phyloP scores from a whole-genome alignment of 2,888 invertebrate genomes.

The Platycheirus albimanus region DNA sequence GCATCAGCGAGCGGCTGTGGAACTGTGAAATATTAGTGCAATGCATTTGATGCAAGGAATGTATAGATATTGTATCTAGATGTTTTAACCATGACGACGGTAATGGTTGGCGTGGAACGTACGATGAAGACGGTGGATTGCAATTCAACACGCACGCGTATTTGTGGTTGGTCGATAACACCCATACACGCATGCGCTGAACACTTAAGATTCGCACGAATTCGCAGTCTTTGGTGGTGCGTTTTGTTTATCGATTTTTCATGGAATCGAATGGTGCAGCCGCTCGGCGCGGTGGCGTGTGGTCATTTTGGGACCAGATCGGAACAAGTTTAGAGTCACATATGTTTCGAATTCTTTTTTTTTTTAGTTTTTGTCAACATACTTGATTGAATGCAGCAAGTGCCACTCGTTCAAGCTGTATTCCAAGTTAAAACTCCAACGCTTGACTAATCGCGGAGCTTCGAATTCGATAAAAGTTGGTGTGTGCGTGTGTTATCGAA shows the following conservation, averaged over 20 bases:
- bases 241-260: constrained; percentile 44
- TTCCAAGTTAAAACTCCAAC: constrained; percentile 57
- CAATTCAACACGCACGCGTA: constrained; percentile 54
- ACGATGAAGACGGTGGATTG: too few species aligned
- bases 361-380: constrained; percentile 42
- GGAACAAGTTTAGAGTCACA: constrained; percentile 50
- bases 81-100: constrained; percentile 30
- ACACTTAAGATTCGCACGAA: constrained; percentile 35
- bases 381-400: constrained; percentile 66
- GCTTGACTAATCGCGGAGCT: constrained; percentile 66
- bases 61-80: constrained; percentile 41
- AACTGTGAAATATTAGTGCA: constrained; percentile 56
- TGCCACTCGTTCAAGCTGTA: constrained; percentile 48
- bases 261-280: too few species aligned
- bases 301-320: constrained; percentile 52
- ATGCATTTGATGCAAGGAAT: constrained; percentile 43
- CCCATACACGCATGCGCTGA: constrained; percentile 44
- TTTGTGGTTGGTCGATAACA: constrained; percentile 35
- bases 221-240: constrained; percentile 41
- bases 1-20: constrained; percentile 43
- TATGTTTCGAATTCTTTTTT: constrained; percentile 29
- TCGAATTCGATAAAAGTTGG: constrained; percentile 13
- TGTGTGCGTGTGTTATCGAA: constrained; percentile 61
- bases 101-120: too few species aligned
- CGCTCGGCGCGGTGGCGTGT: too few species aligned